These are phyloP conservation scores for Chlorodrepanis virens DNA, from an alignment of 2,113 vertebrate genomes.

Conservation along the genomic window DNA sequence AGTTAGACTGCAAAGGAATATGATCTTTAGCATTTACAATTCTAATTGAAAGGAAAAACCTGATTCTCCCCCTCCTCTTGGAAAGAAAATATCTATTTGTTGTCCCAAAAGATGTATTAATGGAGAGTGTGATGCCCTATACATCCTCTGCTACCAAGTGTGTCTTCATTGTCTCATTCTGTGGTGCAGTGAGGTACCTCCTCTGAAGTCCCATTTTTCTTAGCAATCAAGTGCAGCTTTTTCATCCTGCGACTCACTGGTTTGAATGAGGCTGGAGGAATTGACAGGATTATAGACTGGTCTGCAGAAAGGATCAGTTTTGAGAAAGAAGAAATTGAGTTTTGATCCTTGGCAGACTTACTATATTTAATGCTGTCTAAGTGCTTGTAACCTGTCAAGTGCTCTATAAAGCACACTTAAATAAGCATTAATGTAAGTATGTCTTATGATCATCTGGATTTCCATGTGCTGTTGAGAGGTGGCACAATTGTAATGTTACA, in stretches of 20 bases:
- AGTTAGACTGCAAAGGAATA: neutral
- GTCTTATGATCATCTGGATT: constrained; percentile 19
- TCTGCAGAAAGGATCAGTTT: neutral
- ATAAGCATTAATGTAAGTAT: neutral
- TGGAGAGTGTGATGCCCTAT: neutral
- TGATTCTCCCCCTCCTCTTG: rapidly evolving
- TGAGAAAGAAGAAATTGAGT: neutral
- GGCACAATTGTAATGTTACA: constrained; percentile 40
- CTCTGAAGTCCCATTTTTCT: neutral
- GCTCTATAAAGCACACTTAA: neutral
- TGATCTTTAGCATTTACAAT: neutral
- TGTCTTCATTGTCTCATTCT: neutral
- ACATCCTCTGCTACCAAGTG: neutral
- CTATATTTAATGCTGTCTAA: neutral
- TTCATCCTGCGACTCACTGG: neutral
- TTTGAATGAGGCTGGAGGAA: neutral
- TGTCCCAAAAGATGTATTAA: neutral
- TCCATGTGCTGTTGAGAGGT: constrained; percentile 25
- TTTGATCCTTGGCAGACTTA: neutral
- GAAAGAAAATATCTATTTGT: neutral
- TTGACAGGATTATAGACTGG: neutral
- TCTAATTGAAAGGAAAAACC: neutral
- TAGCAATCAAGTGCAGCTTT: neutral
- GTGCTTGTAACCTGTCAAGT: neutral
- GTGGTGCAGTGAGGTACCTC: neutral